Percentiles rank a stretch among this genome's conserved stretches.
Evolutionary conservation across 2,797 vertebrate genomes (phyloP).

Genomic region (Gorsachius magnificus): DNA sequence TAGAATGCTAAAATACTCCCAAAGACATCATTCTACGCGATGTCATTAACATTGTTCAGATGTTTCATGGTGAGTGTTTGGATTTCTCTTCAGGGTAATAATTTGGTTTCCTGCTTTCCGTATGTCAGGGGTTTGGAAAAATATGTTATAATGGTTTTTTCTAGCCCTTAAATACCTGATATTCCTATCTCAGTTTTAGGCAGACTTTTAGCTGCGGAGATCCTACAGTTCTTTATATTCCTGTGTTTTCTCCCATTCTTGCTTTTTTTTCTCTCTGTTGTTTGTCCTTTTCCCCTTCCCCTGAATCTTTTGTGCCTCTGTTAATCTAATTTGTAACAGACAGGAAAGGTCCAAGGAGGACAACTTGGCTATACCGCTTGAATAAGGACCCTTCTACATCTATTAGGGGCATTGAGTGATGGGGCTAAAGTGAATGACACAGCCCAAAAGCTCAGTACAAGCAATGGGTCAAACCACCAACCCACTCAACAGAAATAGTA

Average conservation of each 20-base stretch:
- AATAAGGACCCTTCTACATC: background rate
- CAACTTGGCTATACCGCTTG: background rate
- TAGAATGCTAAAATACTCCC: background rate
- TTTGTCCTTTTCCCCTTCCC: background rate
- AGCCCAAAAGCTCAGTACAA: background rate
- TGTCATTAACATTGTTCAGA: background rate
- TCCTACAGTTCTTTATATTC: background rate
- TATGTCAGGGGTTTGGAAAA: background rate
- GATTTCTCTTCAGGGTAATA: background rate
- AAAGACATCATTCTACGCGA: background rate
- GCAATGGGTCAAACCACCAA: background rate
- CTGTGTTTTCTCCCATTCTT: background rate
- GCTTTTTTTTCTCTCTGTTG: background rate
- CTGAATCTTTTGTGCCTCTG: background rate
- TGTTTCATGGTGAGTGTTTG: background rate
- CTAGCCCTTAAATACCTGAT: background rate
- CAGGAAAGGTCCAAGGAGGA: background rate
- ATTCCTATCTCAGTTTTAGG: background rate
- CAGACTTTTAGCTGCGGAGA: background rate
- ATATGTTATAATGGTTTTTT: background rate
- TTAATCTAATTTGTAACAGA: background rate
- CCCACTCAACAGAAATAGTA: background rate
- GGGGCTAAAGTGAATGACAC: background rate
- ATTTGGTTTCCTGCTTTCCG: background rate
- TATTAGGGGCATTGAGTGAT: background rate